phyloP scores from a whole-genome alignment of 2,797 vertebrate genomes.

The Ctenopoma kingsleyae region DNA sequence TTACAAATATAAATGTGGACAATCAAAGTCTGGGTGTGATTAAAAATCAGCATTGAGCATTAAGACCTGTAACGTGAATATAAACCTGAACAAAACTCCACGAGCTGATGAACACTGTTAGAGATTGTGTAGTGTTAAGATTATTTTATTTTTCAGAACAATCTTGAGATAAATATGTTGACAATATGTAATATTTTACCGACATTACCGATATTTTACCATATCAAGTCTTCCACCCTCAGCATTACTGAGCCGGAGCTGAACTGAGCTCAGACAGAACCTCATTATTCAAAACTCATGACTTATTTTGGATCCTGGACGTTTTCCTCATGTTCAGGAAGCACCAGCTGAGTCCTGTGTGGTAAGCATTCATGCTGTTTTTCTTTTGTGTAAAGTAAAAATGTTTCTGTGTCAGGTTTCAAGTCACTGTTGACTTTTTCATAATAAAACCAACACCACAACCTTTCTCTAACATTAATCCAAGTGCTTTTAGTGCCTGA shows the following conservation, averaged over 20 bases:
- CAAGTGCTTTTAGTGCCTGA: not conserved
- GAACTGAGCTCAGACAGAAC: not conserved
- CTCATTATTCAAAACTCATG: conserved; percentile 8
- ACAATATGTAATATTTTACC: not conserved
- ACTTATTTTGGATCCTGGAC: conserved; percentile 9
- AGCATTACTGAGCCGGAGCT: no score
- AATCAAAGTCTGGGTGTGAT: no score
- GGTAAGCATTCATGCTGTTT: not conserved
- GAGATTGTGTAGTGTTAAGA: not conserved
- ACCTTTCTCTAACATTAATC: conserved; percentile 2
- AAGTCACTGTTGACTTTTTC: conserved; percentile 6
- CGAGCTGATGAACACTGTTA: not conserved
- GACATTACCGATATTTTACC: no score
- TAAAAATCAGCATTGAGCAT: no score
- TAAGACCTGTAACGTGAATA: no score
- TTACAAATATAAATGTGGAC: no score
- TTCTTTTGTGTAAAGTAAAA: conserved; percentile 16
- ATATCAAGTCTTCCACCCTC: not conserved
- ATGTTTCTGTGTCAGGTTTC: not conserved
- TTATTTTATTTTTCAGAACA: no score
- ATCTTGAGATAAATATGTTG: no score
- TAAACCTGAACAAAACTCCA: not conserved
- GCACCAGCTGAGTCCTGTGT: conserved; percentile 5
- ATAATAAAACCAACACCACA: conserved; percentile 15
- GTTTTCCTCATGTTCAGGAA: conserved; percentile 10